These are phyloP conservation scores for Ophion ellenae DNA, from an alignment of 2,888 invertebrate species.

Conservation along the genomic window DNA sequence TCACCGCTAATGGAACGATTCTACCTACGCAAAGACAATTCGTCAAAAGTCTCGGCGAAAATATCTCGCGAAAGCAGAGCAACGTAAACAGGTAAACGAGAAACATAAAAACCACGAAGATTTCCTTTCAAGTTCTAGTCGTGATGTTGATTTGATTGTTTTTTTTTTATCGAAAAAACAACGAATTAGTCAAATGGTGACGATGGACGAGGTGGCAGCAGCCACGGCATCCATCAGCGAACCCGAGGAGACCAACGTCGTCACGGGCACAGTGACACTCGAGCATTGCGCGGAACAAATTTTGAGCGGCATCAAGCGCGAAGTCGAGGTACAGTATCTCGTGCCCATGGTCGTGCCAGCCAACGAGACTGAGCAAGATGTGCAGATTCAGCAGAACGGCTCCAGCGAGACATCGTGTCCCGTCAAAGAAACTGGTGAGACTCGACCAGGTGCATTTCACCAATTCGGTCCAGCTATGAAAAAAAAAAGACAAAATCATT, in stretches of 20 bases:
- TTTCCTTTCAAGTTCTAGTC: background rate
- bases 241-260: constrained; percentile 71
- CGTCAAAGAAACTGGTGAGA: constrained; percentile 79
- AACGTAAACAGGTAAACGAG: constrained; percentile 61
- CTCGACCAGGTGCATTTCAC: background rate
- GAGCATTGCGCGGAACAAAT: constrained; percentile 87
- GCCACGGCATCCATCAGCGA: constrained; percentile 86
- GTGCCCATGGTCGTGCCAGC: constrained; percentile 80
- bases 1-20: constrained; percentile 47
- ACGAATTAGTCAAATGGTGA: constrained; percentile 72
- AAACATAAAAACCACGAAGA: background rate
- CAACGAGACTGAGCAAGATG: constrained; percentile 61
- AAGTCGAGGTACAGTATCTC: constrained; percentile 87
- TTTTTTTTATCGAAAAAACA: background rate
- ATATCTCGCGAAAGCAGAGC: constrained; percentile 59
- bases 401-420: constrained; percentile 73
- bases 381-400: constrained; percentile 66
- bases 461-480: constrained; percentile 29
- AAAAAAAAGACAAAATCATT: constrained; percentile 19
- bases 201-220: constrained; percentile 84
- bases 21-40: constrained; percentile 65
- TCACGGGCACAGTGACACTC: constrained; percentile 81
- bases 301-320: constrained; percentile 86
- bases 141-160: background rate
- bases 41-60: constrained; percentile 64